These are phyloP conservation scores for Camptogramma bilineatum DNA, from an alignment of 2,888 invertebrate genomes.

Conservation along the genomic window DNA sequence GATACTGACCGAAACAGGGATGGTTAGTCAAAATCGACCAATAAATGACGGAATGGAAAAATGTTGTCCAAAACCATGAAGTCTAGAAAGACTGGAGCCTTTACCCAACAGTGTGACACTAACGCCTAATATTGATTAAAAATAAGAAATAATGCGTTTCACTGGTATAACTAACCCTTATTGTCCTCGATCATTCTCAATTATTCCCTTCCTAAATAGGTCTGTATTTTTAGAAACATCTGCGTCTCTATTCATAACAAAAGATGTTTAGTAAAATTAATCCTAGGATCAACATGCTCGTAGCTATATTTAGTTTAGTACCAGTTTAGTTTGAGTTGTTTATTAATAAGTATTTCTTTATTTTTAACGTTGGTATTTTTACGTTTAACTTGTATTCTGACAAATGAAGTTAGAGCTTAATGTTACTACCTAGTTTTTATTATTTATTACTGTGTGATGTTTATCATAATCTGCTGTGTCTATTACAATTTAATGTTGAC, in stretches of 20 bases:
- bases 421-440: not conserved
- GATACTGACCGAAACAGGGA: too few relatives aligned
- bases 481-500: too few relatives aligned
- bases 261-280: slow-evolving; percentile 33
- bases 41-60: too few relatives aligned
- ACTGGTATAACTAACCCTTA: not conserved
- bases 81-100: too few relatives aligned
- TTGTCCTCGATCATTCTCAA: slow-evolving; percentile 43
- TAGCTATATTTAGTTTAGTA: slow-evolving; percentile 11
- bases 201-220: slow-evolving; percentile 50
- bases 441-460: not conserved
- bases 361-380: not conserved
- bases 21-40: too few relatives aligned
- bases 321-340: slow-evolving; percentile 7
- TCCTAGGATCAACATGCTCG: slow-evolving; percentile 22
- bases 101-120: too few relatives aligned
- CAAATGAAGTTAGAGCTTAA: not conserved
- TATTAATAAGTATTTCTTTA: slow-evolving; percentile 9
- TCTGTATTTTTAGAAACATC: slow-evolving; percentile 62
- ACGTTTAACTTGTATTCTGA: not conserved
- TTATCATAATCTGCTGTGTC: not conserved
- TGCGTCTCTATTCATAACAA: slow-evolving; percentile 54
- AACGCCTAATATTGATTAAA: too few relatives aligned
- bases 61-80: too few relatives aligned
- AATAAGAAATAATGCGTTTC: too few relatives aligned